Percentiles rank a stretch among this genome's conserved stretches.
These are phyloP conservation scores for Priocnemis perturbator DNA, from an alignment of 2,888 invertebrate species.

Conservation along the genomic window DNA sequence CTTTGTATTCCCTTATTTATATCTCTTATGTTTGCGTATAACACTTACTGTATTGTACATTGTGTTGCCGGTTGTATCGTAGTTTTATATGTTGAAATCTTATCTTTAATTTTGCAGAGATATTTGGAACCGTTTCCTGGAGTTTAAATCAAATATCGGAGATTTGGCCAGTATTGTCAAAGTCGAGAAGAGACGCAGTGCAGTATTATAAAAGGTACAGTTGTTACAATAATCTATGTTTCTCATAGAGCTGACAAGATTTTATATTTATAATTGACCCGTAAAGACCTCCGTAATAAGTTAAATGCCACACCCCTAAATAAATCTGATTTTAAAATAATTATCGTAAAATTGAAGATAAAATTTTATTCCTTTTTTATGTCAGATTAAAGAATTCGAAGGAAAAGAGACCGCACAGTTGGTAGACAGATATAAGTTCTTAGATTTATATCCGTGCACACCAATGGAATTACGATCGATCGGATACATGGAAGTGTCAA, in stretches of 20 bases:
- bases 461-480: slow-evolving; percentile 92
- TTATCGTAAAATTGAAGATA: background rate
- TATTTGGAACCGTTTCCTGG: slow-evolving; percentile 98
- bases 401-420: slow-evolving; percentile 97
- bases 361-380: slow-evolving; percentile 46
- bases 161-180: slow-evolving; percentile 98
- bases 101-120: slow-evolving; percentile 80
- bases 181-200: slow-evolving; percentile 94
- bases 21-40: too few species aligned
- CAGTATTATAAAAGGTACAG: slow-evolving; percentile 90
- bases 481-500: slow-evolving; percentile 85
- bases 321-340: too few species aligned
- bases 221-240: too few species aligned
- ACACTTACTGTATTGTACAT: too few species aligned
- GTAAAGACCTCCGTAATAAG: too few species aligned
- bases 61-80: too few species aligned
- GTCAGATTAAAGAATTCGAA: slow-evolving; percentile 95
- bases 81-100: too few species aligned
- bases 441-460: slow-evolving; percentile 96
- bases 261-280: background rate
- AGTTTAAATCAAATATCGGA: slow-evolving; percentile 99
- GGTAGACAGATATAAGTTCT: slow-evolving; percentile 96
- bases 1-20: too few species aligned
- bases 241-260: background rate
- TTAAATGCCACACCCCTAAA: too few species aligned